Evolutionary conservation across 2,888 invertebrate species (phyloP).

Genomic region (Parnassius smintheus): DNA sequence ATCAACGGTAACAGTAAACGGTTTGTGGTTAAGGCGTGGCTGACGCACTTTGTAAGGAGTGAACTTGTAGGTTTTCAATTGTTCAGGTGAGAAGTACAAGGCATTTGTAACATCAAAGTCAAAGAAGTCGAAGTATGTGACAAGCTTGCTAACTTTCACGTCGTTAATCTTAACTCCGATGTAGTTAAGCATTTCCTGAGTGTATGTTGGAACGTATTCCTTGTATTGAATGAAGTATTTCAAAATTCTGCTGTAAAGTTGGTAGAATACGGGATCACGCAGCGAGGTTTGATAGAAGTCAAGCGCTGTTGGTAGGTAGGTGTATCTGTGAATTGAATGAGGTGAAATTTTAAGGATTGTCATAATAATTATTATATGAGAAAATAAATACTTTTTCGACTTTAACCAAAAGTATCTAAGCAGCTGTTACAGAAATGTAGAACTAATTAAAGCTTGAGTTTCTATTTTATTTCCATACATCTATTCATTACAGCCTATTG

Average conservation of each 20-base stretch:
- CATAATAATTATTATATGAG: no score
- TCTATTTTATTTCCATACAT: no score
- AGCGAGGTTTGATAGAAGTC: constrained; percentile 84
- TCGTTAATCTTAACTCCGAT: constrained; percentile 82
- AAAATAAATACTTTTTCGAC: no score
- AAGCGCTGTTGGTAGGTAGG: constrained; percentile 79
- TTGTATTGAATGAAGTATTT: constrained; percentile 82
- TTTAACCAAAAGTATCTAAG: no score
- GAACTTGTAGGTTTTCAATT: constrained; percentile 55
- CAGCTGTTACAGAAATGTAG: no score
- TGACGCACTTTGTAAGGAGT: constrained; percentile 80
- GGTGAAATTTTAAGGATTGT: no score
- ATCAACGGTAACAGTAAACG: constrained; percentile 82
- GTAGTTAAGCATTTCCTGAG: constrained; percentile 77
- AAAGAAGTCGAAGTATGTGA: constrained; percentile 85
- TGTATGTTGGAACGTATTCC: constrained; percentile 80
- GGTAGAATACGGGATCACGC: constrained; percentile 87
- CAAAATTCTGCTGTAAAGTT: constrained; percentile 82
- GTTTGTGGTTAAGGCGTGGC: constrained; percentile 85
- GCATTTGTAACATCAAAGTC: constrained; percentile 83
- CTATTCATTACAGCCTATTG: no score
- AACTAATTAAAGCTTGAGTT: neutral
- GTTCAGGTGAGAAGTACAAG: constrained; percentile 49
- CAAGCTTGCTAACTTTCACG: constrained; percentile 82
- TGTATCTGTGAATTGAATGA: constrained; percentile 50